Percentiles rank a stretch among this genome's conserved stretches.
Conservation (phyloP, 1,140 invertebrate species). For the Cylas formicarius region DNA sequence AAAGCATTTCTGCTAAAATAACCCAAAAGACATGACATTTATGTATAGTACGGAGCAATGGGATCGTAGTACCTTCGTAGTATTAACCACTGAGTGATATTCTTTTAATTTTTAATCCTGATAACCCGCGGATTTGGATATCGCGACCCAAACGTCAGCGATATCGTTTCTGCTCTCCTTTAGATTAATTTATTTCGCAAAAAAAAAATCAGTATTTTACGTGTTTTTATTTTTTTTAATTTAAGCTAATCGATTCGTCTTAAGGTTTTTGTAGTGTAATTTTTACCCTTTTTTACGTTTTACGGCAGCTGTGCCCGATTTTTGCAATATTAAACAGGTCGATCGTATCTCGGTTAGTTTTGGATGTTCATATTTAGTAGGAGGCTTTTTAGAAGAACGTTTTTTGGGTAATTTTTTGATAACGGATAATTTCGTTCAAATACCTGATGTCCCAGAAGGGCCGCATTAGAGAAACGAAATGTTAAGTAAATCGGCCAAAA, state of each 20-base stretch:
- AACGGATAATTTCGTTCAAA: too few species aligned
- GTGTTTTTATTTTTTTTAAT: constrained; percentile 13
- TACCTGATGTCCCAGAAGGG: too few species aligned
- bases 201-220: constrained; percentile 18
- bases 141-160: not conserved
- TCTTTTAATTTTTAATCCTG: constrained; percentile 14
- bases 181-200: too few species aligned
- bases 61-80: too few species aligned
- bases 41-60: too few species aligned
- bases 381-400: too few species aligned
- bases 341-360: constrained; percentile 9
- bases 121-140: constrained; percentile 8
- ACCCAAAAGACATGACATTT: too few species aligned
- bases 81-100: constrained; percentile 24
- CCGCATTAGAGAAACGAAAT: too few species aligned
- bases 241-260: too few species aligned
- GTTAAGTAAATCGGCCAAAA: too few species aligned
- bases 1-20: too few species aligned
- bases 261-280: too few species aligned
- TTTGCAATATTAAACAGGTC: constrained; percentile 16
- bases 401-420: not conserved
- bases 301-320: constrained; percentile 10
- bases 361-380: constrained; percentile 7
- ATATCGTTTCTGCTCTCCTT: not conserved
- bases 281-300: constrained; percentile 6